These are phyloP conservation scores for Polyploca ridens DNA, from an alignment of 2,888 invertebrate genomes.

Conservation along the genomic window DNA sequence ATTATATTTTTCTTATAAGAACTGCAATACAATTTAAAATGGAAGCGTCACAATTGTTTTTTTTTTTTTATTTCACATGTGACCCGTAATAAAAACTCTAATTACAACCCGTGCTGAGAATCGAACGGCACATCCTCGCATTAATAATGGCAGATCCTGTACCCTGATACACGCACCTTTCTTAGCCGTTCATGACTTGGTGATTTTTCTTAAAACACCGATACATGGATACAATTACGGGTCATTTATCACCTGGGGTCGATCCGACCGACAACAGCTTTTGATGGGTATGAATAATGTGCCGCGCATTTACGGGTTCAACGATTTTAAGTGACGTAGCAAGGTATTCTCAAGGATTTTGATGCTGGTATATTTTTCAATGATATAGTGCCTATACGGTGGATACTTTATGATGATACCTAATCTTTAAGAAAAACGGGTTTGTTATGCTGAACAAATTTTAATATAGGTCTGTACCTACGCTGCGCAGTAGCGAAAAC, in stretches of 20 bases:
- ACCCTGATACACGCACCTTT: conserved; percentile 29
- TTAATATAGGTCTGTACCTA: too few relatives aligned
- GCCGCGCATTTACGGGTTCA: conserved; percentile 30
- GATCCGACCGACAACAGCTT: conserved; percentile 29
- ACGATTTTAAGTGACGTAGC: conserved; percentile 27
- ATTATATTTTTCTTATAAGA: neutral
- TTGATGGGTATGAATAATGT: conserved; percentile 41
- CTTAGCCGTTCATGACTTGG: conserved; percentile 42
- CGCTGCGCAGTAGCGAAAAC: too few relatives aligned
- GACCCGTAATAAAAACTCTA: conserved; percentile 39
- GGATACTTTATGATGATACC: too few relatives aligned
- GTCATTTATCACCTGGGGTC: conserved; percentile 61
- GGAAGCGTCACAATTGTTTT: neutral
- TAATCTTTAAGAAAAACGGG: too few relatives aligned
- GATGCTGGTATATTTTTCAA: neutral
- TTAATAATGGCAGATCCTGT: conserved; percentile 28
- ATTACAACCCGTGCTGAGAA: conserved; percentile 29
- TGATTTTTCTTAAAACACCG: conserved; percentile 65
- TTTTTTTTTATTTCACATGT: conserved; percentile 10
- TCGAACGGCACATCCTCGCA: conserved; percentile 25
- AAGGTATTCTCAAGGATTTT: neutral
- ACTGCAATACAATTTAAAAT: neutral
- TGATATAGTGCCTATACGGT: too few relatives aligned
- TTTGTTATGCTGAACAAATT: too few relatives aligned
- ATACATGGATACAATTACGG: conserved; percentile 68